Base-by-base conservation (phyloP, 2,113 vertebrate species). In the Myotis davidii region DNA sequence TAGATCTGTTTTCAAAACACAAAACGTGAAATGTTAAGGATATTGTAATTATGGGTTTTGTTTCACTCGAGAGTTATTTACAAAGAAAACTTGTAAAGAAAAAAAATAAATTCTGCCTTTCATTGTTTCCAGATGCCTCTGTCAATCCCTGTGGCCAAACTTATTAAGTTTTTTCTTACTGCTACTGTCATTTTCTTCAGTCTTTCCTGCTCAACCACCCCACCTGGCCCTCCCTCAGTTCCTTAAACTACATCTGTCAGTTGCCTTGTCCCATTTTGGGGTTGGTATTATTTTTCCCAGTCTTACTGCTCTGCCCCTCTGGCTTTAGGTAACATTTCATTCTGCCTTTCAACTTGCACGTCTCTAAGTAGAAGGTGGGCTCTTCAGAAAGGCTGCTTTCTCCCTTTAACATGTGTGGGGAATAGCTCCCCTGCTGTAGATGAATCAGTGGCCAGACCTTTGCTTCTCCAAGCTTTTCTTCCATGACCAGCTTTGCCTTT, bases 91-190 rank as follows among this genome's bases (percentile, higher is more conserved):
- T 97, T 98, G 86, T 90, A 94, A 45, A 45, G 83, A 95, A 82
- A 83, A 90, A 88, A 72, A 96, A 93, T 90, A 97, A 97, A 98
- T 97, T 97, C 89, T 96, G 82, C 27, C 73, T 97, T 94, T 98
- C 96, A 97, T 98, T 98, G 95, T 94, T 98, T 98, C 95, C 97
- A 98, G 97, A 98, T 97, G 96, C 90, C 91, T 85, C 14, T 81
- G 17, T 84, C 97, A 95, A 83, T 88, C 83, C 94, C 91, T 81
- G 42, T 70, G 93, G 92, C 56, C 69, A 89, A 87, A 59, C 85
- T 61, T 42, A 32, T 21, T 96, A 81, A 85, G 77, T 96, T 92
- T 94, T 89, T 90, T 95, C 88, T 92, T 85, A 69, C 73, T 97
- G 94, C 91, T 97, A 72, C 37, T 93, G 54, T 92, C 96, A 96